Conservation (phyloP, 2,113 vertebrate genomes). For the Gadus chalcogrammus region DNA sequence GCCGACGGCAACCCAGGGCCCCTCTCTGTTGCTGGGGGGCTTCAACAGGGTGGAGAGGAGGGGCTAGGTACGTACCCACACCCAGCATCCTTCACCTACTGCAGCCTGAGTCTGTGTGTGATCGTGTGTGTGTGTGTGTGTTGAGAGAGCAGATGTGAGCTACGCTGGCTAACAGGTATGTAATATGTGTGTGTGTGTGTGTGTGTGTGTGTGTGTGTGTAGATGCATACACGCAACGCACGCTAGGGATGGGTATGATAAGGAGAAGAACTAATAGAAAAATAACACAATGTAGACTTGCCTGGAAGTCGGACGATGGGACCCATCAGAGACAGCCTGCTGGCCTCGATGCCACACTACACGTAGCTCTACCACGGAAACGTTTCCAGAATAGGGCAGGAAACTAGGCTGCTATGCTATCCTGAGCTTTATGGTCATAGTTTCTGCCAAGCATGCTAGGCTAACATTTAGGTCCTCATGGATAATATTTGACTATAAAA, state of each 20-base stretch:
- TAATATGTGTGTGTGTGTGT: conserved; percentile 14
- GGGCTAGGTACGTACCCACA: conserved; percentile 89
- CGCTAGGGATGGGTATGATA: neutral
- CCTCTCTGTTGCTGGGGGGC: conserved; percentile 89
- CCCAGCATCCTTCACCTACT: conserved; percentile 39
- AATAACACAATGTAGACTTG: too few relatives aligned
- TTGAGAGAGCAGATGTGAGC: conserved; percentile 8
- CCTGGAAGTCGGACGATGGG: too few relatives aligned
- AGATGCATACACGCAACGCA: conserved; percentile 8
- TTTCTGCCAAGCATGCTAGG: too few relatives aligned
- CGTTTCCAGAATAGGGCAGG: too few relatives aligned
- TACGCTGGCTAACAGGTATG: neutral
- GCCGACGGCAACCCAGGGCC: conserved; percentile 86
- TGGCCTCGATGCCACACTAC: too few relatives aligned
- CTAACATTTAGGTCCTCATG: too few relatives aligned
- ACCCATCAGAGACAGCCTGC: too few relatives aligned
- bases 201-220: conserved; percentile 17
- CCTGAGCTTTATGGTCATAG: too few relatives aligned
- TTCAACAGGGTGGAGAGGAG: conserved; percentile 82
- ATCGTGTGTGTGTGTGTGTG: conserved; percentile 2
- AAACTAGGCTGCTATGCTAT: too few relatives aligned
- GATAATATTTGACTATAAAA: too few relatives aligned
- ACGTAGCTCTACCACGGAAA: too few relatives aligned
- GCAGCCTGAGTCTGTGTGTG: conserved; percentile 9
- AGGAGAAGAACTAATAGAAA: too few relatives aligned